Conservation (phyloP, 2,888 invertebrate species). For the Cheilosia variabilis region DNA sequence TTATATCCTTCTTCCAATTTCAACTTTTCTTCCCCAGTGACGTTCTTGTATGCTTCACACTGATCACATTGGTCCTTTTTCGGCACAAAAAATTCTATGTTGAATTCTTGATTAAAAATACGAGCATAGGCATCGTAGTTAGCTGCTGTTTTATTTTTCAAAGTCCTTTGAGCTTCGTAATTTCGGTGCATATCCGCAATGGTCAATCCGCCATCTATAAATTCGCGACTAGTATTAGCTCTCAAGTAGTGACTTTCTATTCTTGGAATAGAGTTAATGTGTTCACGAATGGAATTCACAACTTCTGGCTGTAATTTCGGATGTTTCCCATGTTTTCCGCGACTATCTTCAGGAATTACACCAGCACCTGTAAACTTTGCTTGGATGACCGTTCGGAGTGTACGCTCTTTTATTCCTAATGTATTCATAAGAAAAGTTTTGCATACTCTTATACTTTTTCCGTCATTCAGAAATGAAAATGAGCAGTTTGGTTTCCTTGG, state of each 20-base stretch:
- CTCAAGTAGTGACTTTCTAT: constrained; percentile 48
- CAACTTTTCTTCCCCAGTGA: constrained; percentile 28
- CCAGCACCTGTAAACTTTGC: background rate
- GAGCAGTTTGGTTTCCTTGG: background rate
- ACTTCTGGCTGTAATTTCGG: constrained; percentile 13
- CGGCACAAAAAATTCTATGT: background rate
- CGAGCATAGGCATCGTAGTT: constrained; percentile 5
- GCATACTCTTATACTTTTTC: constrained; percentile 3
- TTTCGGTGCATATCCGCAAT: constrained; percentile 49
- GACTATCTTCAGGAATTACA: too few relatives aligned
- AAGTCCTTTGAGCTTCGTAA: constrained; percentile 36
- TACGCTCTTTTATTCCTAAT: background rate
- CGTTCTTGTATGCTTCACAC: constrained; percentile 48
- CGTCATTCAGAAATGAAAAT: constrained; percentile 2
- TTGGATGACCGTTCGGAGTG: constrained; percentile 13
- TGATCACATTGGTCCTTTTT: constrained; percentile 51
- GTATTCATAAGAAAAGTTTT: background rate
- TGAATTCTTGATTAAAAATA: constrained; percentile 6
- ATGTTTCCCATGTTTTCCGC: background rate
- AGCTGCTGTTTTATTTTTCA: constrained; percentile 39
- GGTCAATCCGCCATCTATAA: constrained; percentile 53
- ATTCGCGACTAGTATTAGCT: constrained; percentile 40
- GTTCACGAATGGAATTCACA: constrained; percentile 29
- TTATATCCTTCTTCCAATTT: constrained; percentile 35
- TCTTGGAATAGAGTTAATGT: constrained; percentile 40